Conservation (phyloP, 2,797 vertebrate species). For the Hozukius guyotensis region DNA sequence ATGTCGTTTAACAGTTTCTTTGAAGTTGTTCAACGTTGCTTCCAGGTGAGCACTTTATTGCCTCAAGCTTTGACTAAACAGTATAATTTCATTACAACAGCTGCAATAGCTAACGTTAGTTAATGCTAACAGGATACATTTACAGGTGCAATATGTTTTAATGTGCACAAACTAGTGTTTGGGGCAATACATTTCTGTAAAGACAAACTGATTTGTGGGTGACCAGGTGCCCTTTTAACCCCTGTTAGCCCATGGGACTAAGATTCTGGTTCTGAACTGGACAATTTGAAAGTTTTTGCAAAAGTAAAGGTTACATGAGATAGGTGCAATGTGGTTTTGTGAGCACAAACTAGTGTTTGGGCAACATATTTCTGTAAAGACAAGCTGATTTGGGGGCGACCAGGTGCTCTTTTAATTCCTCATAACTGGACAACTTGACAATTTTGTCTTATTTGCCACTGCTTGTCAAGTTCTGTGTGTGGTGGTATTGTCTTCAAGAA, state of each 20-base stretch:
- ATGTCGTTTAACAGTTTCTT: neutral
- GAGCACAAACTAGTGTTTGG: neutral
- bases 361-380: neutral
- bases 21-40: neutral
- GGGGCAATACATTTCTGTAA: neutral
- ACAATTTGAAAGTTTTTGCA: neutral
- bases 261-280: neutral
- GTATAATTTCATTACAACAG: neutral
- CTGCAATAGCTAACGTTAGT: neutral
- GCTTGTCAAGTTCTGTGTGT: neutral
- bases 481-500: neutral
- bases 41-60: slow-evolving; percentile 7
- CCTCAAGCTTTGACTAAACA: neutral
- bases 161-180: neutral
- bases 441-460: neutral
- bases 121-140: neutral
- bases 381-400: neutral
- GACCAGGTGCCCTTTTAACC: neutral
- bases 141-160: neutral
- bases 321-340: neutral
- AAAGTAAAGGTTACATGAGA: too few species aligned
- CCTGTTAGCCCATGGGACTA: neutral
- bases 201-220: neutral
- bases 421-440: too few species aligned
- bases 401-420: neutral